Evolutionary conservation across 2,888 invertebrate species (phyloP), one percentile per base, ranked within the genome.

Genomic region (Pammene fasciana): DNA sequence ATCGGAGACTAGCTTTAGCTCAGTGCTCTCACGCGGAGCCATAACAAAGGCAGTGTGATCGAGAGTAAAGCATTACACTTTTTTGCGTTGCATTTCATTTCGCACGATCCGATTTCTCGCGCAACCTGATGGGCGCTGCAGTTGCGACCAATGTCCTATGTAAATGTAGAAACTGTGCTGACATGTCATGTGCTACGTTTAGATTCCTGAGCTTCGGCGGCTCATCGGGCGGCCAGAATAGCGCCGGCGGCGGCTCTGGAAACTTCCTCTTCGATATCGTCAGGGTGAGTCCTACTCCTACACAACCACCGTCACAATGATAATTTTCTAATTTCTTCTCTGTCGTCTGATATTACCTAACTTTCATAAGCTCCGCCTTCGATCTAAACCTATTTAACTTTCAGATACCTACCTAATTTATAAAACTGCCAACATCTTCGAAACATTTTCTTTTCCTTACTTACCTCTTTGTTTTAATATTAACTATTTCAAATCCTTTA

Each of bases 251-350:
- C 74, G 97, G 96, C 67, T 97, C 97, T 62, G 97, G 97, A 73
- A 97, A 97, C 93, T 97, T 97, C 94, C 93, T 97, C 76, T 97
- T 97, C 89, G 97, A 97, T 88, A 95, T 97, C 85, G 96, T 97
- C 87, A 94, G 97, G 94, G 97, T 97, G 93, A 96, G 96, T 94
- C 61, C 45, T n/a, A 18, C 26, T 26, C 26, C 26, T 26, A 4
- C 18, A 62, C 52, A 50, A 62, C 18, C 50, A 41, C 38, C 18
- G 34, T 34, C 41, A 50, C 18, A 18, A 36, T 18, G 26, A 52
- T n/a, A 1, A 8, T n/a, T 13, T 13, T n/a, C 18, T n/a, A 38
- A 50, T 26, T 41, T 18, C 43, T 9, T 48, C 13, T 59, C 13
- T 65, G 36, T 60, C 57, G 26, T 46, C 50, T 48, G 50, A 41